A percentile compares a stretch with the other conserved stretches of the same genome.
Conservation (phyloP, 2,113 vertebrate genomes). For the Agapornis roseicollis region DNA sequence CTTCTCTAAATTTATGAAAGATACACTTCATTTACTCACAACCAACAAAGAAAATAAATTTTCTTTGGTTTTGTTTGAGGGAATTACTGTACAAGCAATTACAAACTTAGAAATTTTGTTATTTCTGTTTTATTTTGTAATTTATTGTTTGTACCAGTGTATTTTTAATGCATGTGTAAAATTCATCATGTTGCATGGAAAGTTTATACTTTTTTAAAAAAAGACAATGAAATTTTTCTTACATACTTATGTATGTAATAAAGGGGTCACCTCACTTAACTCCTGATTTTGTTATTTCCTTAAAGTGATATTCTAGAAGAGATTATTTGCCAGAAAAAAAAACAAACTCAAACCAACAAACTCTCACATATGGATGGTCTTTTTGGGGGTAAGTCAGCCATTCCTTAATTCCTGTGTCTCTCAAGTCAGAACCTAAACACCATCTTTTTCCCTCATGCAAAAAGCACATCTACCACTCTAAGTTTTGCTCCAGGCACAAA, state of each 20-base stretch:
- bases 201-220: background rate
- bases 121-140: background rate
- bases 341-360: no score
- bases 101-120: background rate
- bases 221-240: background rate
- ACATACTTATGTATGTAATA: rapidly evolving
- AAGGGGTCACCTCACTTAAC: background rate
- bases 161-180: background rate
- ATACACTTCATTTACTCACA: background rate
- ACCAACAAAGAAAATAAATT: background rate
- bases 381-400: background rate
- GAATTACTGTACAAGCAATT: background rate
- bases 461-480: background rate
- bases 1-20: background rate
- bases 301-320: background rate
- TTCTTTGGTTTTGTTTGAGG: background rate
- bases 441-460: background rate
- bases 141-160: background rate
- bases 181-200: background rate
- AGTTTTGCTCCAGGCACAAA: conserved; percentile 52
- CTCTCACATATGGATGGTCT: background rate
- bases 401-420: conserved; percentile 24
- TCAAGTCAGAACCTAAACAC: conserved; percentile 1
- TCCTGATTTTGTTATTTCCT: background rate
- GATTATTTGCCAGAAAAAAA: background rate